Evolutionary conservation across 2,888 invertebrate genomes (phyloP), one percentile per base, ranked within the genome.

Genomic region (Sipha maydis): DNA sequence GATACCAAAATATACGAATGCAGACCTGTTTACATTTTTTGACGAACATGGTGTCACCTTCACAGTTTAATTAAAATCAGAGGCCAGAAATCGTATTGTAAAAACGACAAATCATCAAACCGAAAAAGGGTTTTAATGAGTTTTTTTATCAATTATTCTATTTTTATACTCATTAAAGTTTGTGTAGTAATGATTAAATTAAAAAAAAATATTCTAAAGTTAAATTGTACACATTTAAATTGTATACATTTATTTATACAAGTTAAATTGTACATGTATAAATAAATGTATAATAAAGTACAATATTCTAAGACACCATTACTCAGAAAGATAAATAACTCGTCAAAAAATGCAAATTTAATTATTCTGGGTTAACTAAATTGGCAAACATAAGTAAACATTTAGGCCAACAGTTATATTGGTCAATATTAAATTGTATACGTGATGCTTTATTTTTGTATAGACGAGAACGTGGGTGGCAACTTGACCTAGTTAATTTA

Each of bases 401-500:
- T 75, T 75, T 34, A n/a, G 56, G 25, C 71, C 14, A 73, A 54
- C 73, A 56, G 34, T 75, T 83, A 56, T 38, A 83, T 38, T 56
- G 56, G 73, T 38, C 21, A 38, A 75, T 56, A 38, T 75, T 83
- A n/a, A 56, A 25, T 83, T 19, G 54, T 25, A 25, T 34, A 56
- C 25, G 34, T 38, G 83, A 56, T 75, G 34, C 19, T 83, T 83
- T 83, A 83, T 75, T 83, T 75, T 83, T 75, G 38, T 75, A 83
- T 75, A 9, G 56, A 38, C 19, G 11, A 38, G n/a, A 56, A 56
- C 83, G 73, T 83, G 73, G 41, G 75, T 61, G 75, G 71, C 25
- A 83, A 76, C 56, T 76, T 84, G 76, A 76, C 76, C 76, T 41
- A 84, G 56, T 83, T 83, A 34, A 25, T 56, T 75, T n/a, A 9